Evolutionary conservation across 2,888 invertebrate species (phyloP).

Genomic region (Idaea biselata): DNA sequence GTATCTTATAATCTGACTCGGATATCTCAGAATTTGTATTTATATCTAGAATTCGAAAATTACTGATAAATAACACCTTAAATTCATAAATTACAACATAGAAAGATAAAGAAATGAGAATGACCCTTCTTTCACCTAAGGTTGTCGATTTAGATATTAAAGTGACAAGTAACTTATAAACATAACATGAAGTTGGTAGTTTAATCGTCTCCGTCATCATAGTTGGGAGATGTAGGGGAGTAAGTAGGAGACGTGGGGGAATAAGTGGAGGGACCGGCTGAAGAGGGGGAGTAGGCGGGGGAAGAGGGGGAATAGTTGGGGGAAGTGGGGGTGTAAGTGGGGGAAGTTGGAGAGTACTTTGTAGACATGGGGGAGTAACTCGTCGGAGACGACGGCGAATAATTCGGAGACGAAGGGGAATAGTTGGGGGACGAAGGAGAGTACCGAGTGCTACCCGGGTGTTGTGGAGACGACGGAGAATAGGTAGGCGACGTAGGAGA

Average conservation of each 20-base stretch:
- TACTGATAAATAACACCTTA: not conserved
- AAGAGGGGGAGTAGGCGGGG: slow-evolving; percentile 89
- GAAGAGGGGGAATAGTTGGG: slow-evolving; percentile 89
- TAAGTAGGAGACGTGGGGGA: slow-evolving; percentile 70
- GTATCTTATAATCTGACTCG: too few relatives aligned
- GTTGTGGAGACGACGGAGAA: slow-evolving; percentile 86
- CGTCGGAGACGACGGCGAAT: slow-evolving; percentile 89
- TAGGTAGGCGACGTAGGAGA: slow-evolving; percentile 88
- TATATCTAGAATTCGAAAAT: not conserved
- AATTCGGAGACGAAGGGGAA: slow-evolving; percentile 87
- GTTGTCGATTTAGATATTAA: not conserved
- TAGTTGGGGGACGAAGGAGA: slow-evolving; percentile 85
- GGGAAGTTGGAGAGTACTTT: slow-evolving; percentile 89
- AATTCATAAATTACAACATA: not conserved
- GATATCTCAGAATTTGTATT: too few relatives aligned
- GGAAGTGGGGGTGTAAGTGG: slow-evolving; percentile 89
- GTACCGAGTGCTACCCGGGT: slow-evolving; percentile 87
- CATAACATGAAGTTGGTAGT: slow-evolving; percentile 14
- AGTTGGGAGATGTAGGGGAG: slow-evolving; percentile 84
- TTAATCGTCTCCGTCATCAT: slow-evolving; percentile 80
- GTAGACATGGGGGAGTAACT: slow-evolving; percentile 90
- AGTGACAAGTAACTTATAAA: not conserved
- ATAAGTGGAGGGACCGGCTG: slow-evolving; percentile 80
- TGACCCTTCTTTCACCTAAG: not conserved
- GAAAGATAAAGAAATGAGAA: too few relatives aligned